Evolutionary conservation across 2,113 vertebrate species (phyloP), one percentile per base, ranked within the genome.

Genomic region (Microtus pennsylvanicus): DNA sequence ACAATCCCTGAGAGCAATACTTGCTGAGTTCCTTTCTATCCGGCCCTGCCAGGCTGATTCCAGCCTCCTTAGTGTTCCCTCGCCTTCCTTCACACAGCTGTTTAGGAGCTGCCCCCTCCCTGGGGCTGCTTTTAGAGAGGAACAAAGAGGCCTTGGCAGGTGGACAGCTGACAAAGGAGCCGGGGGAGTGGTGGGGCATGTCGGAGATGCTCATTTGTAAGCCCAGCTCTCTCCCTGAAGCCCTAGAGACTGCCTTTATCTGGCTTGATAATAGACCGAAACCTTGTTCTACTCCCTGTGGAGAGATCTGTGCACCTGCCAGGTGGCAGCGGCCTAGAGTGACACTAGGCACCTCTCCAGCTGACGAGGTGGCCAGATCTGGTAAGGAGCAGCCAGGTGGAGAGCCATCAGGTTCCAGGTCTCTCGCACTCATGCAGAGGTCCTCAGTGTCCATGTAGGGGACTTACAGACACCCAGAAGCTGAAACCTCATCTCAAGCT

Each of bases 251-350:
- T 93, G 88, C 72, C 86, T 97, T 97, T 97, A 97, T 97, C 96
- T 97, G 95, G 83, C 61, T 65, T 74, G 96, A 97, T 97, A 97
- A 97, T 89, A 96, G 96, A 97, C 93, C 58, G 83, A 97, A 97
- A 97, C 97, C 95, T 45, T 47, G 7, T 38, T 89, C 87, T 69
- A 45, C 70, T 97, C 87, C 26, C 38, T 47, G 85, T 30, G 24
- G 47, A 87, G 76, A 2, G 38, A 38, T 77, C 80, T 28, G 87
- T 55, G 50, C 50, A 69, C 52, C 78, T 96, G 94, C 80, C 92
- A 90, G 75, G 77, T 47, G 93, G 95, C 89, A 78, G 87, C 28
- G 17, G 82, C 91, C 67, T 22, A 19, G 3, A 35, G 69, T 96
- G 94, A 80, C 0, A 6, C 72, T n/a, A 52, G 96, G 92, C 61